Base-by-base conservation (phyloP, 1,140 invertebrate species). In the Pristionchus pacificus region DNA sequence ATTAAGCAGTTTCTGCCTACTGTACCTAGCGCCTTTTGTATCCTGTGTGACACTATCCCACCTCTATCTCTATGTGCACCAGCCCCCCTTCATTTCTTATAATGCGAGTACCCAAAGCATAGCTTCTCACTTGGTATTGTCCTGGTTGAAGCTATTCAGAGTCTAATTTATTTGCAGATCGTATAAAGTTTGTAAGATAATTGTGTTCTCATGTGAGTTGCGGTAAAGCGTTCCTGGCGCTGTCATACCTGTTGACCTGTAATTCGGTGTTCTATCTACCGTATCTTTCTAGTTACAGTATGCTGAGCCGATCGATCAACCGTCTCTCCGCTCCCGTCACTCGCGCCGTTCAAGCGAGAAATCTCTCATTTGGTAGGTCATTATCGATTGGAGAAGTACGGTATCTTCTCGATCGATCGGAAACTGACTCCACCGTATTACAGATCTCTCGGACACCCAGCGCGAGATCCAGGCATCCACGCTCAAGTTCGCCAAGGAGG, bases 401-500 rank as follows among this genome's bases (percentile, higher is more conserved):
- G n/a, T n/a, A n/a, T n/a, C n/a, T n/a, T n/a, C n/a, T n/a, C n/a
- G n/a, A n/a, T n/a, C n/a, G 38, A 49, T 49, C 19, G 38, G 19
- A 49, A 6, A 49, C 6, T 49, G 38, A 19, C 38, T 19, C 38
- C 19, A n/a, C n/a, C n/a, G n/a, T n/a, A 62, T 71, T 81, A 76
- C 32, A 81, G 81, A 82, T 49, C 63, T 82, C 13, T 79, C 63
- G 49, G 82, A 82, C n/a, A 75, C 78, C 13, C 82, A 82, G 65
- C 79, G 81, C 65, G 92, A 94, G 79, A 88, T 95, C 38, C 90
- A 93, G 84, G 90, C 92, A 10, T 79, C 93, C n/a, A 92, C 93
- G 0, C 86, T 90, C 24, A 97, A 97, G 84, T 98, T 98, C 86
- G 88, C 91, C 0, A 88, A 87, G 66, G 93, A 97, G 81, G 94